phyloP scores from a whole-genome alignment of 2,113 vertebrate species.

The Spea bombifrons region DNA sequence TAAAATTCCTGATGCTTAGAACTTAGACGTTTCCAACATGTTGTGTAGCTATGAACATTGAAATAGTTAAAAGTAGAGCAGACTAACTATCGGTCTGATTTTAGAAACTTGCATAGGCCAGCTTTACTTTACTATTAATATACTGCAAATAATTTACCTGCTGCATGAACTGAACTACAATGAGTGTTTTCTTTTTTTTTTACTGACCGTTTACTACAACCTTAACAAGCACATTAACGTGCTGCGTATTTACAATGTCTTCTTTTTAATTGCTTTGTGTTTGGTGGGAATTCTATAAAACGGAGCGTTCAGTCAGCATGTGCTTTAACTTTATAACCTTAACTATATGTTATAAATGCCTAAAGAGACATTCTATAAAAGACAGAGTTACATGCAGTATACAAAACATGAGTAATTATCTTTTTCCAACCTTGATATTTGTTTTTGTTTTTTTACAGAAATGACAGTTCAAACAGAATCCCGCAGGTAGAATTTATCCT shows the following conservation, averaged over 20 bases:
- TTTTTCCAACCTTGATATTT: no score
- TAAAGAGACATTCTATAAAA: not conserved
- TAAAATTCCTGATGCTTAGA: no score
- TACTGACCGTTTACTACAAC: slow-evolving; percentile 2
- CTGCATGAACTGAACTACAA: not conserved
- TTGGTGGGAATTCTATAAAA: slow-evolving; percentile 2
- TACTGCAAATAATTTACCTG: not conserved
- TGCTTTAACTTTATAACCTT: slow-evolving; percentile 29
- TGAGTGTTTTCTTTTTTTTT: not conserved
- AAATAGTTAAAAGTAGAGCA: no score
- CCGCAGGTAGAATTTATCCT: no score
- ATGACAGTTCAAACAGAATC: no score
- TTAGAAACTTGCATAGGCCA: not conserved
- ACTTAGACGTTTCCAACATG: no score
- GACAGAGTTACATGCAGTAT: not conserved
- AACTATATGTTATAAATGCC: slow-evolving; percentile 9
- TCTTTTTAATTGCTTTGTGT: not conserved
- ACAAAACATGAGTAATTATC: not conserved
- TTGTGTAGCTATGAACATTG: no score
- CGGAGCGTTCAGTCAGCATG: not conserved
- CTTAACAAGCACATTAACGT: slow-evolving; percentile 13
- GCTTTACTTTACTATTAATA: not conserved
- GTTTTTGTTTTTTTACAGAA: not conserved
- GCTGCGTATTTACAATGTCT: not conserved
- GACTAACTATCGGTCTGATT: no score